Evolutionary conservation across 2,113 vertebrate genomes (phyloP).

Genomic region (Numenius arquata): DNA sequence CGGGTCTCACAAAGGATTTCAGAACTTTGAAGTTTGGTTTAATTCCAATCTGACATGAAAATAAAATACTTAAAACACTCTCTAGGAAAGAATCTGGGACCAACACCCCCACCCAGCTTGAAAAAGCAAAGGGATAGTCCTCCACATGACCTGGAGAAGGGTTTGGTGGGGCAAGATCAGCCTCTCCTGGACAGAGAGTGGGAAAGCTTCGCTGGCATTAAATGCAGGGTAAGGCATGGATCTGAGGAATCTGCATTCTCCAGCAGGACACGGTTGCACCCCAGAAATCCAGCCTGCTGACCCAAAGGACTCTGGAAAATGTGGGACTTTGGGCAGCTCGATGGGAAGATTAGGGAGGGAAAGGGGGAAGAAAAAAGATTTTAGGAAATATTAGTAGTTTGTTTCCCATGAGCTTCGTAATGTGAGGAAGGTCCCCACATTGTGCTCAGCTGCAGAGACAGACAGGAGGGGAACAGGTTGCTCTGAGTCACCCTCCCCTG

Average conservation of each 20-base stretch:
- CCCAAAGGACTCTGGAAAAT: background rate
- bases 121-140: background rate
- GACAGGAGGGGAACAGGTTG: background rate
- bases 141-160: background rate
- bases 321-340: rapidly evolving
- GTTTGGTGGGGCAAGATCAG: background rate
- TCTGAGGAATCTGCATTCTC: background rate
- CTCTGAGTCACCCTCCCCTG: background rate
- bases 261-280: background rate
- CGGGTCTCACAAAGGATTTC: background rate
- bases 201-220: background rate
- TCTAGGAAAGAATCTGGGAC: background rate
- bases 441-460: background rate
- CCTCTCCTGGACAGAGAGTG: background rate
- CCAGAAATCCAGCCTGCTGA: background rate
- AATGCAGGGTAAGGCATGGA: too few species aligned
- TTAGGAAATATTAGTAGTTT: background rate
- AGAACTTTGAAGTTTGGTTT: background rate
- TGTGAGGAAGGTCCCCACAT: background rate
- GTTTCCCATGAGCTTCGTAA: background rate
- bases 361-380: rapidly evolving
- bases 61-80: background rate
- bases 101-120: background rate
- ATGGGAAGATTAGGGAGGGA: background rate
- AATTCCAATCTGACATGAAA: background rate